phyloP scores from a whole-genome alignment of 2,888 invertebrate genomes.

The Drosophila tripunctata region DNA sequence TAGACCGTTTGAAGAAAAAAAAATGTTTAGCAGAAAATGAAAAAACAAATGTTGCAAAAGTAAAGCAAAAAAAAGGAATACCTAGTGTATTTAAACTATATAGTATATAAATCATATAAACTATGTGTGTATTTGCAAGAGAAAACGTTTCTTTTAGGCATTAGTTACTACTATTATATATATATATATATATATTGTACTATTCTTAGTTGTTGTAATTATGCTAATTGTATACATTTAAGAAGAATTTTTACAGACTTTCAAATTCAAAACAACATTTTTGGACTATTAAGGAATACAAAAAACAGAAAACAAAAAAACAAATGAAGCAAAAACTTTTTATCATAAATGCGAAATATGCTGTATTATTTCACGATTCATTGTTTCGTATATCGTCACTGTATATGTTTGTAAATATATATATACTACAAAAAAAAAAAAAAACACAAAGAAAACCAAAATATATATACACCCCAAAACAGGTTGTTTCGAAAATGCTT shows the following conservation, averaged over 20 bases:
- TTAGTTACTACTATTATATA: constrained; percentile 56
- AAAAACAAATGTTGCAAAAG: not conserved
- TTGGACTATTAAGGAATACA: constrained; percentile 23
- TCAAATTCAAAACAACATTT: constrained; percentile 16
- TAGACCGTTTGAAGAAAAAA: constrained; percentile 21
- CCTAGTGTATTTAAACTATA: constrained; percentile 30
- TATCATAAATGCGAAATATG: constrained; percentile 26
- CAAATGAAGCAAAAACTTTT: too few species aligned
- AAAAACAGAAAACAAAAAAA: not conserved
- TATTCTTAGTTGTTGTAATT: constrained; percentile 42
- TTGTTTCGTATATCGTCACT: constrained; percentile 50
- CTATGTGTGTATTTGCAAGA: constrained; percentile 33
- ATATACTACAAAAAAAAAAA: constrained; percentile 43
- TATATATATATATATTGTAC: too few species aligned
- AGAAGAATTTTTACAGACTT: constrained; percentile 53
- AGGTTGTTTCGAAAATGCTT: not conserved
- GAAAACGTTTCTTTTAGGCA: too few species aligned
- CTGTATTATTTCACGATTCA: constrained; percentile 64
- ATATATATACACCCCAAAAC: not conserved
- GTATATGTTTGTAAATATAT: constrained; percentile 65
- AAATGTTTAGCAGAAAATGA: constrained; percentile 43
- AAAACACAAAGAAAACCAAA: not conserved
- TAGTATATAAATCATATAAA: constrained; percentile 22
- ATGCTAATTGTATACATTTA: constrained; percentile 57
- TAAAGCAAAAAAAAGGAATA: constrained; percentile 17